Evolutionary conservation across 2,888 invertebrate species (phyloP), one percentile per base, ranked within the genome.

Genomic region (Oligia latruncula): DNA sequence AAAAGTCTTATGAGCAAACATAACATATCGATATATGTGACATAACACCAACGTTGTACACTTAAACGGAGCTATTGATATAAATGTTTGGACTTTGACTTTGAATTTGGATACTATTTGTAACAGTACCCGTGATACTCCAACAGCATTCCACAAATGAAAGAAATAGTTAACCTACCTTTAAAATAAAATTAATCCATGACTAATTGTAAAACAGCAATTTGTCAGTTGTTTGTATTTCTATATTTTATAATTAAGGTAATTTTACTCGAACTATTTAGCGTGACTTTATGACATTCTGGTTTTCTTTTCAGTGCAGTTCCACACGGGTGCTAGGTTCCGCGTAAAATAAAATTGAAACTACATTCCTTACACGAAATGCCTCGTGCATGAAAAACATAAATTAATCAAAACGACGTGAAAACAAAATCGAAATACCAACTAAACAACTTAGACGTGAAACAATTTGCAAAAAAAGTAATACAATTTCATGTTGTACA

Each of bases 401-500:
- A 71, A 81, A 84, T 76, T 23, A 35, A 67, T 75, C 58, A 60
- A 43, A n/a, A 80, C 29, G 29, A 72, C 55, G 68, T 84, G 55
- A 52, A 77, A 84, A 74, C 66, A 52, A 74, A 58, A 75, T 29
- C 13, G 23, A 55, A 74, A 72, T 67, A 43, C 71, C 55, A 66
- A 74, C 49, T 11, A 11, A 83, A 83, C 65, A 64, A 58, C n/a
- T 40, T 46, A 29, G 62, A 81, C 49, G 40, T 23, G 29, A 74
- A 85, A 74, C 78, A 78, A 66, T 75, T 84, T 74, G 84, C 83
- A 71, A 84, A 81, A 71, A 84, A 81, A 81, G 71, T 55, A 65
- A 74, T 64, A 62, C 52, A 76, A 83, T 62, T 81, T 84, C 20
- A 17, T 60, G 52, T 73, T 66, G 35, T 40, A 71, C 29, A 35